Evolutionary conservation across 23 tunicate genomes (phyloP), one percentile per base, ranked within the genome.

Genomic region (Trididemnum clinides): DNA sequence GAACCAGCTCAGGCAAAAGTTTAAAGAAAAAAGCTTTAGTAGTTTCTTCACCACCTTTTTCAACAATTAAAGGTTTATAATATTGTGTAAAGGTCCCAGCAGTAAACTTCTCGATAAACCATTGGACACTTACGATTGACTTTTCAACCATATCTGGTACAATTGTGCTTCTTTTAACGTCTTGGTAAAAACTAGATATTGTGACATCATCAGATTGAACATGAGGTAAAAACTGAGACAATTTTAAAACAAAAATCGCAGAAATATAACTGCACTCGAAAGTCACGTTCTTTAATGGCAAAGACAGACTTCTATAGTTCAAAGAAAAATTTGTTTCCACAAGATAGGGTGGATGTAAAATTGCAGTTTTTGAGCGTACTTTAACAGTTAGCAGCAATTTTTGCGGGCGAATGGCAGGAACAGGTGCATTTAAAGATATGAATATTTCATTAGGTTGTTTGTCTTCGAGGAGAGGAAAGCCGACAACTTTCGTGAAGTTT

Each of bases 31-130:
- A 66, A 6, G 30, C 37, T 20, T 23, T 66, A 4, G 37, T 28
- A 6, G 22, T 19, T 28, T 30, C 75, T 29, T 31, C 37, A 30
- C 6, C 7, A 4, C 31, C 37, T 5, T 36, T 15, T 15, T 66
- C 31, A 4, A 66, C 31, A 6, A 66, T 5, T 2, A 66, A 2
- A 5, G 75, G 37, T 6, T 29, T 30, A 31, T 66, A 66, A 32
- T 66, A 37, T 32, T 66, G 19, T 4, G 7, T 4, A 23, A 66
- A 66, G 22, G 37, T 32, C n/a, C n/a, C 10, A 4, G 37, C 19
- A 2, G 37, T 66, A 66, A 66, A 66, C 37, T 66, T 66, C 31
- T 66, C 75, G n/a, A 66, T 37, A 66, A 66, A 66, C 75, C 75
- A 66, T 4, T 37, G 37, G 5, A 66, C 37, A n/a, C 37, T 66